Conservation (phyloP, 64 coral and sea anemone species). For the Actinia equina region DNA sequence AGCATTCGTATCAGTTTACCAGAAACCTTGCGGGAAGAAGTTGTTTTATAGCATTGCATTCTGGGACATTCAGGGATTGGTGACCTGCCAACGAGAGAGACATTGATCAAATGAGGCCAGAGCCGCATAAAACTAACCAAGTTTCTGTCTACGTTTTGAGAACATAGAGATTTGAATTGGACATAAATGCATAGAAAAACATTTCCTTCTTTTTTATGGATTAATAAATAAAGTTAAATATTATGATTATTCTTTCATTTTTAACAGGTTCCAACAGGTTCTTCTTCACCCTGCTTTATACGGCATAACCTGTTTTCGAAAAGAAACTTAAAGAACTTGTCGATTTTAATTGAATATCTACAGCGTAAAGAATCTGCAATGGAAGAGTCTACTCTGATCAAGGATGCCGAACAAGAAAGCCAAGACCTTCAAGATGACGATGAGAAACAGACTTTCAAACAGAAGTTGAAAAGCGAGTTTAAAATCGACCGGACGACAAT, state of each 20-base stretch:
- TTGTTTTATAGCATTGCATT: too few relatives aligned
- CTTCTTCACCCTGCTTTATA: not conserved
- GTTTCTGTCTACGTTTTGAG: too few relatives aligned
- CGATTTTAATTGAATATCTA: not conserved
- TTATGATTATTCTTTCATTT: not conserved
- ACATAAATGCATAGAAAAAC: too few relatives aligned
- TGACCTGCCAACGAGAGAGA: too few relatives aligned
- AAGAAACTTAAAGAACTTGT: not conserved
- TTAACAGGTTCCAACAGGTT: not conserved
- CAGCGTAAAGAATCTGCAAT: not conserved
- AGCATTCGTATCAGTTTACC: too few relatives aligned
- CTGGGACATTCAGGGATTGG: too few relatives aligned
- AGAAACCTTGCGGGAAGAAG: too few relatives aligned
- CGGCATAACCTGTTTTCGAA: not conserved
- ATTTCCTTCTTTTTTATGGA: not conserved
- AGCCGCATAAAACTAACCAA: too few relatives aligned
- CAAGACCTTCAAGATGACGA: not conserved
- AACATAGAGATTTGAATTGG: too few relatives aligned
- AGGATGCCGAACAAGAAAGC: not conserved
- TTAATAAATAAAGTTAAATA: not conserved
- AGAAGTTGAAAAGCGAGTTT: conserved; percentile 39
- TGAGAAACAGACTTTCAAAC: not conserved
- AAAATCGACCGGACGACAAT: conserved; percentile 35
- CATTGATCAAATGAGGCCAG: too few relatives aligned
- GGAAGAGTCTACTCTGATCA: not conserved